A percentile compares a stretch with the other conserved stretches of the same genome.
Evolutionary conservation across 1,140 invertebrate genomes (phyloP).

Genomic region (Tigriopus japonicus): DNA sequence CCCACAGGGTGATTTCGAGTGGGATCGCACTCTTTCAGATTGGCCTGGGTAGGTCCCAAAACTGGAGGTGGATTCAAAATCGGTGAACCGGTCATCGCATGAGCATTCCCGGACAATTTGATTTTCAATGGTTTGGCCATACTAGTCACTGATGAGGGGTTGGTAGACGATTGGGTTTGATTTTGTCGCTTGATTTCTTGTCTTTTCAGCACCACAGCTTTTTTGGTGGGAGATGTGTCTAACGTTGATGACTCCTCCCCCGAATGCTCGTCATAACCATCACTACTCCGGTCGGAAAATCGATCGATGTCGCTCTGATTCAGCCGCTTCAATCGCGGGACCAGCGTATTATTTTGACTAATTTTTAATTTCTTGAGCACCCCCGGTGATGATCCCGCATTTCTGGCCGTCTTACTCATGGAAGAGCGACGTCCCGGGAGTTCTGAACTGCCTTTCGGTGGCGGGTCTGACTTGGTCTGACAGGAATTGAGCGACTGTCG

Average conservation of each 20-base stretch:
- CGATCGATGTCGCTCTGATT: neutral
- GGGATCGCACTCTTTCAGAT: neutral
- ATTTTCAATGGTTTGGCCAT: neutral
- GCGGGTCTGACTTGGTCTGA: too few relatives aligned
- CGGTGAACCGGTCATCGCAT: too few relatives aligned
- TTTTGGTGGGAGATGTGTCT: neutral
- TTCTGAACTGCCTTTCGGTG: too few relatives aligned
- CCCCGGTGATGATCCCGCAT: neutral
- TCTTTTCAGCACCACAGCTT: neutral
- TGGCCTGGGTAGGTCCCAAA: neutral
- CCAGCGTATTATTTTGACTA: neutral
- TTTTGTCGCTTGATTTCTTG: neutral
- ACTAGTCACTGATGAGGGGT: neutral
- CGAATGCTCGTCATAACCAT: neutral
- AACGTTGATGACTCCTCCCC: neutral
- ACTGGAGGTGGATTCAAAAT: too few relatives aligned
- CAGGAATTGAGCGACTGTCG: neutral
- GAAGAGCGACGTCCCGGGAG: too few relatives aligned
- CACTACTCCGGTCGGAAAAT: neutral
- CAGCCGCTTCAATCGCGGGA: neutral
- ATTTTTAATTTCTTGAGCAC: too few relatives aligned
- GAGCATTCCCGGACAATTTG: neutral
- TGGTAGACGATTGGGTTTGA: too few relatives aligned
- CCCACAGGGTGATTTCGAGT: neutral
- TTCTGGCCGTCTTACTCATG: neutral